Evolutionary conservation across 2,113 vertebrate genomes (phyloP), one percentile per base, ranked within the genome.

Genomic region (Lophochroa leadbeateri): DNA sequence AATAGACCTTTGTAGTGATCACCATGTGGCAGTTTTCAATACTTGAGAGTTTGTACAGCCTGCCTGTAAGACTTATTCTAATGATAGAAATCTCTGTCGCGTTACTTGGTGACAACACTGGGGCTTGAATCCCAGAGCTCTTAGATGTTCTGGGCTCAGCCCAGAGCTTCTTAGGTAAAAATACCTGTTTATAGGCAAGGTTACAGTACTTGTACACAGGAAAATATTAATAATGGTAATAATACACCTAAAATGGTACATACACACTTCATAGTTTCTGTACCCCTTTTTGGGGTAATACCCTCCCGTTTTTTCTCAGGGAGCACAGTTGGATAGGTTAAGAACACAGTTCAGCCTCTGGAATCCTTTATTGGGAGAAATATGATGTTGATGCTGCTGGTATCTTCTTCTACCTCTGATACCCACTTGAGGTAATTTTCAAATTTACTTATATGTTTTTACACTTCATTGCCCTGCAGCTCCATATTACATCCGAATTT

Each of bases 31-130:
- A n/a, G 39, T n/a, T 86, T 75, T 92, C 72, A 68, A 15, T 60
- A 57, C 25, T 49, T 2, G 1, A 49, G 5, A 9, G 13, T 80
- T 80, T 69, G 52, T 33, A 80, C 4, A 50, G 17, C 28, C 6
- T n/a, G 5, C 19, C 9, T 49, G 2, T 64, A 6, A 83, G 8
- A 24, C 18, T 55, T 44, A 41, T 13, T 46, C 39, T 74, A 41
- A 46, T 55, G 20, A 41, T 21, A 55, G 23, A 74, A 65, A 14
- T 28, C 2, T 53, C 17, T 69, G 11, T 39, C 64, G 17, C 9
- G 12, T 74, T 33, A 70, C 0, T 2, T 23, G 1, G 4, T 60
- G n/a, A 18, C 13, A 74, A 21, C 12, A 47, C 2, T 37, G 10
- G 4, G 6, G 5, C 35, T 68, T 63, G 18, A 52, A 5, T 58